phyloP scores from a whole-genome alignment of 2,888 invertebrate species.

The Lymantria monacha region DNA sequence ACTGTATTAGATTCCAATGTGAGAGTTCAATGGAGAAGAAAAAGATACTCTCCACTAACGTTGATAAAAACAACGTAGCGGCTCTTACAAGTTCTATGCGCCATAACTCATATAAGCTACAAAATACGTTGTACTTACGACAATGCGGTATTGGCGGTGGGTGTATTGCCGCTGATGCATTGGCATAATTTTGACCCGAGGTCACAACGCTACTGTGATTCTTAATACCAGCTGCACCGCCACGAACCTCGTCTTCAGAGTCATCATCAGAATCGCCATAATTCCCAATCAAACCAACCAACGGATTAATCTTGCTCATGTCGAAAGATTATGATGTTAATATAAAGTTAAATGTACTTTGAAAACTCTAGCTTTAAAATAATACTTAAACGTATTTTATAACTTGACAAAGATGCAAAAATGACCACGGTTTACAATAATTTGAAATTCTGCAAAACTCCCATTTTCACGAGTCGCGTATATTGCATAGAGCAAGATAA shows the following conservation, averaged over 20 bases:
- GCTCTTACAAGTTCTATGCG: too few species aligned
- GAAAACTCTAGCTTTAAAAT: not conserved
- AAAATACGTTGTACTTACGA: conserved; percentile 48
- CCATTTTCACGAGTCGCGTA: too few species aligned
- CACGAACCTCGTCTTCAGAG: conserved; percentile 45
- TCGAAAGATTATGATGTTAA: conserved; percentile 1
- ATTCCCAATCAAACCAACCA: conserved; percentile 61
- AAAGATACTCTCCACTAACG: too few species aligned
- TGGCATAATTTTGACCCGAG: conserved; percentile 14
- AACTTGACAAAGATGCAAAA: too few species aligned
- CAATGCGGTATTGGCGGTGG: conserved; percentile 71
- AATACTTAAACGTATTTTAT: too few species aligned
- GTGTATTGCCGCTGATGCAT: conserved; percentile 47
- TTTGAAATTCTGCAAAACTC: too few species aligned
- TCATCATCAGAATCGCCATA: conserved; percentile 75
- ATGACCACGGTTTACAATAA: too few species aligned
- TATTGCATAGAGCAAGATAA: too few species aligned
- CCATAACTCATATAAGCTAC: too few species aligned
- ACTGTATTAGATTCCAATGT: too few species aligned
- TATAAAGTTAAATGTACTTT: not conserved
- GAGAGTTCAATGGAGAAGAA: too few species aligned
- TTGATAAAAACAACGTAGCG: too few species aligned
- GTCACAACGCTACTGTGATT: conserved; percentile 7
- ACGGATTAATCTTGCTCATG: conserved; percentile 70
- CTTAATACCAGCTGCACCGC: conserved; percentile 6